phyloP scores from a whole-genome alignment of 2,113 vertebrate genomes.

The Ellobius talpinus region DNA sequence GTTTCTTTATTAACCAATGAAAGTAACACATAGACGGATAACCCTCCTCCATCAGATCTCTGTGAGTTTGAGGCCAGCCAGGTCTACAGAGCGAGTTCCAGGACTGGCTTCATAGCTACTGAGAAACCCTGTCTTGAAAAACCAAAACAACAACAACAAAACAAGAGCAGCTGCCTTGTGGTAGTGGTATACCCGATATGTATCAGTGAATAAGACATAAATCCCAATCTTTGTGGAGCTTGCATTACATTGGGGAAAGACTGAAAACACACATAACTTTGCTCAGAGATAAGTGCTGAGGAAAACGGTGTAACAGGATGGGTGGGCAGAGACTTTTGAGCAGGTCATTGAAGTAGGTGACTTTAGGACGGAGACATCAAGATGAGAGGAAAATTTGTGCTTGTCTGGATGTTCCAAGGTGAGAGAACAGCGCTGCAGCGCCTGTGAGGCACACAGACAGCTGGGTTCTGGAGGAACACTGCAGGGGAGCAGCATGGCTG shows the following conservation, averaged over 20 bases:
- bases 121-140: no score
- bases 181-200: background rate
- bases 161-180: background rate
- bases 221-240: background rate
- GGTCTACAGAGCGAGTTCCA: no score
- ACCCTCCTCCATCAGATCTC: no score
- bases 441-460: background rate
- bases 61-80: no score
- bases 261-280: conserved; percentile 13
- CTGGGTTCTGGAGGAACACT: background rate
- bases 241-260: background rate
- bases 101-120: no score
- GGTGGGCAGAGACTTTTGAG: background rate
- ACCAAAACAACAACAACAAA: no score
- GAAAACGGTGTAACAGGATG: background rate
- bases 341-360: background rate
- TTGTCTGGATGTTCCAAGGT: background rate
- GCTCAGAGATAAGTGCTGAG: conserved; percentile 12
- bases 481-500: background rate
- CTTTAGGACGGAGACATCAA: background rate
- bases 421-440: background rate
- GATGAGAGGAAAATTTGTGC: background rate
- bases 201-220: background rate
- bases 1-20: no score
- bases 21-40: no score